A percentile compares a stretch with the other conserved stretches of the same genome.
These are phyloP conservation scores for Mormyrus iriodes DNA, from an alignment of 2,113 vertebrate genomes.

Conservation along the genomic window DNA sequence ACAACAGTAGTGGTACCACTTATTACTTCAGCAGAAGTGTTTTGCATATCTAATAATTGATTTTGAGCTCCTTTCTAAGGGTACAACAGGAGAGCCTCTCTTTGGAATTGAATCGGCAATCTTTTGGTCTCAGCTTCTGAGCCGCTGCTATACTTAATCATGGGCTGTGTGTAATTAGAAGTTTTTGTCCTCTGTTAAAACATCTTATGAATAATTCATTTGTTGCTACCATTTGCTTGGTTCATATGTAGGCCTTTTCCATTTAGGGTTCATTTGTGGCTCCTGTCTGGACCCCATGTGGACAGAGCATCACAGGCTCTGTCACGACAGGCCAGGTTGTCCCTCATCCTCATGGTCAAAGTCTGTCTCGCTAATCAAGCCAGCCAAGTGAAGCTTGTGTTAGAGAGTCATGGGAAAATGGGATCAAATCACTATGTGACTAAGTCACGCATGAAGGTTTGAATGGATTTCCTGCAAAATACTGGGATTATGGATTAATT, in stretches of 20 bases:
- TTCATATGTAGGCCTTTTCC: neutral
- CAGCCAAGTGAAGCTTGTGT: neutral
- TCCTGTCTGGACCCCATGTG: neutral
- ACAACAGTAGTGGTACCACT: neutral
- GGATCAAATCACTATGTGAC: neutral
- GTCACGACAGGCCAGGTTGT: neutral
- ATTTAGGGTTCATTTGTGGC: neutral
- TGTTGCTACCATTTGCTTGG: neutral
- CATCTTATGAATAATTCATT: neutral
- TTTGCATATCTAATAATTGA: neutral
- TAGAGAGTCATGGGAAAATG: neutral
- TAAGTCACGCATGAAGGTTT: neutral
- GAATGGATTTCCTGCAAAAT: slow-evolving; percentile 12
- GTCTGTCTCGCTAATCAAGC: neutral
- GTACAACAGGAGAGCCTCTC: neutral
- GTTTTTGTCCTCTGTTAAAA: neutral
- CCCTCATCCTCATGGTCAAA: neutral
- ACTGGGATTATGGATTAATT: slow-evolving; percentile 3
- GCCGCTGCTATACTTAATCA: neutral
- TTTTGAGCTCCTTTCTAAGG: neutral
- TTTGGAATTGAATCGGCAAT: neutral
- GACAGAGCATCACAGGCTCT: neutral
- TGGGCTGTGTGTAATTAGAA: neutral
- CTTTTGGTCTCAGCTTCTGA: neutral
- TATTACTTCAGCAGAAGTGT: neutral